phyloP scores from a whole-genome alignment of 2,797 vertebrate genomes.

The Aeoliscus strigatus region DNA sequence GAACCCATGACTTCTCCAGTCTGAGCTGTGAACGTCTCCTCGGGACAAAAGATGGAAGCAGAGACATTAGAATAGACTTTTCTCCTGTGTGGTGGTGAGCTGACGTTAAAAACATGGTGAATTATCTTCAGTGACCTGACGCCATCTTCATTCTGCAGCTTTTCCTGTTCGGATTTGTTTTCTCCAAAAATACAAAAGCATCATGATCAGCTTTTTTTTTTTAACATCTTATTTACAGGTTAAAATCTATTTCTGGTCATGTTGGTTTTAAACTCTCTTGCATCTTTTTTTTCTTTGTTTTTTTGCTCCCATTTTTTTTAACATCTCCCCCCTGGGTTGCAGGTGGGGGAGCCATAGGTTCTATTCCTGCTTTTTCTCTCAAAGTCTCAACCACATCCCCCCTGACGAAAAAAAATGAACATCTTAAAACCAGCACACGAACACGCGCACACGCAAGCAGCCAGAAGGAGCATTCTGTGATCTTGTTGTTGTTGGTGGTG shows the following conservation, averaged over 20 bases:
- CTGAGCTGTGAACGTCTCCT: slow-evolving; percentile 47
- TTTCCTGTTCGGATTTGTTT: slow-evolving; percentile 53
- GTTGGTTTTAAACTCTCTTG: slow-evolving; percentile 50
- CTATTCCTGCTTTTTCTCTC: slow-evolving; percentile 54
- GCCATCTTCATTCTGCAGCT: slow-evolving; percentile 33
- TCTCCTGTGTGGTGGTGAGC: slow-evolving; percentile 53
- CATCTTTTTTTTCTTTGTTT: too few relatives aligned
- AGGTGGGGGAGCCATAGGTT: slow-evolving; percentile 64
- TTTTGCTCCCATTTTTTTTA: slow-evolving; percentile 62
- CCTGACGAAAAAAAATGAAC: slow-evolving; percentile 62
- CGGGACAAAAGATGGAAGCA: slow-evolving; percentile 71
- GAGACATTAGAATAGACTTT: slow-evolving; percentile 53
- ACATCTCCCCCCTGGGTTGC: slow-evolving; percentile 42
- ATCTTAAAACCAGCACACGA: slow-evolving; percentile 61
- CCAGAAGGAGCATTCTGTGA: slow-evolving; percentile 68
- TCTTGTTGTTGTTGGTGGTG: too few relatives aligned
- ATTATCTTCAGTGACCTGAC: slow-evolving; percentile 61
- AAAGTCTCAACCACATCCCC: slow-evolving; percentile 60
- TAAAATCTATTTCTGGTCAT: slow-evolving; percentile 50
- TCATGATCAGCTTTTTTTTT: slow-evolving; percentile 42
- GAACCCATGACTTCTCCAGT: slow-evolving; percentile 10
- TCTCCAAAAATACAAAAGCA: slow-evolving; percentile 74
- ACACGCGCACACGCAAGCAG: slow-evolving; percentile 28
- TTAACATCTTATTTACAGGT: slow-evolving; percentile 65
- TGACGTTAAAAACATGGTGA: slow-evolving; percentile 27